A percentile compares a stretch with the other conserved stretches of the same genome.
Conservation (phyloP, 2,113 vertebrate species). For the Halichoeres trimaculatus region DNA sequence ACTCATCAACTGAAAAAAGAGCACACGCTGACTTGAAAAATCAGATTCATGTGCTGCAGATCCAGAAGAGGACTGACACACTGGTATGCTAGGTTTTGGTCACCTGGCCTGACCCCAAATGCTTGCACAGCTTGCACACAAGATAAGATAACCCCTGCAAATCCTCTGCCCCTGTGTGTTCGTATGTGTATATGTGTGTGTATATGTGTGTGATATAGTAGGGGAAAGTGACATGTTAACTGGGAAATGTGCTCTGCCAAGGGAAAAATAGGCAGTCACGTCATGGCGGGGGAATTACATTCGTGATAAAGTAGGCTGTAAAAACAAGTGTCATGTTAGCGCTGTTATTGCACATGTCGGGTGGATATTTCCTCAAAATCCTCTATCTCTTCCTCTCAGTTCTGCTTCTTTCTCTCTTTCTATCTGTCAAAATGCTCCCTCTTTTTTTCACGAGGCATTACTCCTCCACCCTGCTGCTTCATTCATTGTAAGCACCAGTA, state of each 20-base stretch:
- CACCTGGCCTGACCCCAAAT: conserved; percentile 35
- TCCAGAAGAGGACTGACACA: conserved; percentile 7
- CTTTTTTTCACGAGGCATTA: conserved; percentile 14
- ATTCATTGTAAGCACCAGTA: background rate
- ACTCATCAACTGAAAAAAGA: conserved; percentile 46
- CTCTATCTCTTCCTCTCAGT: background rate
- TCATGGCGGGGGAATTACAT: conserved; percentile 49
- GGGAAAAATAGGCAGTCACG: conserved; percentile 41
- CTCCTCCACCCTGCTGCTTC: conserved; percentile 7
- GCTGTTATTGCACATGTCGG: conserved; percentile 62
- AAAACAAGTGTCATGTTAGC: conserved; percentile 51
- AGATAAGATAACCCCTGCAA: conserved; percentile 65
- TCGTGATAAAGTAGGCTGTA: conserved; percentile 54
- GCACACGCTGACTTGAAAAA: background rate
- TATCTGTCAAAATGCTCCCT: conserved; percentile 16
- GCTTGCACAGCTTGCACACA: conserved; percentile 23
- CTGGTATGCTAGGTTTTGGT: conserved; percentile 14
- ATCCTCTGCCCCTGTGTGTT: conserved; percentile 5
- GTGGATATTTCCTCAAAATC: conserved; percentile 30
- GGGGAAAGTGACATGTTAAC: conserved; percentile 54
- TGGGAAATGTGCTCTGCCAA: conserved; percentile 55
- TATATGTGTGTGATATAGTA: conserved; percentile 31
- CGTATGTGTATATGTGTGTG: conserved; percentile 22
- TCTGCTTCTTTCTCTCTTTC: background rate
- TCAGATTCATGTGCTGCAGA: conserved; percentile 5